phyloP scores from a whole-genome alignment of 2,888 invertebrate genomes.

The Hirudinaria manillensis region DNA sequence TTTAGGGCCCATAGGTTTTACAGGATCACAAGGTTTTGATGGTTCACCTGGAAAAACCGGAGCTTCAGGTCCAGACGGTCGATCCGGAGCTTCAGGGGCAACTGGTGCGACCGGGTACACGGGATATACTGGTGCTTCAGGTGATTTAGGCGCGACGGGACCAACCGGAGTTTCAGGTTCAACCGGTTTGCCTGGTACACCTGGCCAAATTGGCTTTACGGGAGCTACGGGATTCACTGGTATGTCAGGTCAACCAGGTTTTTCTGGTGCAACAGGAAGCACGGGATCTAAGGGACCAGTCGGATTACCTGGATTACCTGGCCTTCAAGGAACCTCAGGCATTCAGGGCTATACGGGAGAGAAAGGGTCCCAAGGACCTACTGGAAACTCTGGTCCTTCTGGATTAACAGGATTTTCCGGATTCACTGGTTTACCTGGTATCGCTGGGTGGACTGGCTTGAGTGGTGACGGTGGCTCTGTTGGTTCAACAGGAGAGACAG shows the following conservation, averaged over 20 bases:
- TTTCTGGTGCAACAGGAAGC: constrained; percentile 29
- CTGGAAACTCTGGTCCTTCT: constrained; percentile 1
- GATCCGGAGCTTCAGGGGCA: constrained; percentile 34
- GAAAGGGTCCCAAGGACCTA: constrained; percentile 23
- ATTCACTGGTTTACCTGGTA: constrained; percentile 33
- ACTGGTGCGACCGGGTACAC: constrained; percentile 30
- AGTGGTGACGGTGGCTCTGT: constrained; percentile 30
- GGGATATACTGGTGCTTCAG: constrained; percentile 59
- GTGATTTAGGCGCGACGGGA: constrained; percentile 27
- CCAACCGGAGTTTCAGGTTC: constrained; percentile 59
- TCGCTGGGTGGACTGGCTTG: constrained; percentile 33
- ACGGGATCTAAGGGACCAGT: constrained; percentile 33
- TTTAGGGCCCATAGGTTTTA: constrained; percentile 16
- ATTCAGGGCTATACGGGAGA: constrained; percentile 32
- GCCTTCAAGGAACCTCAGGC: constrained; percentile 34
- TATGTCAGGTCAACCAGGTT: constrained; percentile 32
- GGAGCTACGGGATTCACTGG: constrained; percentile 36
- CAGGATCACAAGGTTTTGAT: constrained; percentile 29
- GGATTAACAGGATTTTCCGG: constrained; percentile 36
- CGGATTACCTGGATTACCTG: constrained; percentile 36
- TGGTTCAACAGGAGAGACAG: constrained; percentile 27
- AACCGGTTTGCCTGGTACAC: constrained; percentile 34
- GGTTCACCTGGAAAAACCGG: constrained; percentile 39
- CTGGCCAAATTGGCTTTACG: constrained; percentile 33
- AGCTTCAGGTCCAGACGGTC: constrained; percentile 42